phyloP scores from a whole-genome alignment of 2,113 vertebrate species.

The Spizaetus ornatus region DNA sequence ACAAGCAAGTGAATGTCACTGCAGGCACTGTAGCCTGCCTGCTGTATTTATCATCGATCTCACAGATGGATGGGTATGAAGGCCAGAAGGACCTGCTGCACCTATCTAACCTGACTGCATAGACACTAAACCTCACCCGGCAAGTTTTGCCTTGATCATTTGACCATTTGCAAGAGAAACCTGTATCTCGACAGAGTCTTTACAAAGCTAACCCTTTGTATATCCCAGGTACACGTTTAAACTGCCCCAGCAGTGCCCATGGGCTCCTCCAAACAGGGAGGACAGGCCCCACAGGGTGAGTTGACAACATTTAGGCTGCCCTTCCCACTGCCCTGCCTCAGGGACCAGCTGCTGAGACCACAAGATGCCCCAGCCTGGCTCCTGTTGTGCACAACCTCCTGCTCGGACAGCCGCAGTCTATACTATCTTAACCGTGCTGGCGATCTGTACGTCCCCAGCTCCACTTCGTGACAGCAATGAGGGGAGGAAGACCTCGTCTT shows the following conservation, averaged over 20 bases:
- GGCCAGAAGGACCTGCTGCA: neutral
- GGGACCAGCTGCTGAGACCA: neutral
- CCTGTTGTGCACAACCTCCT: neutral
- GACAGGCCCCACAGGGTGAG: fast-evolving
- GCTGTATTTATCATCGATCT: neutral
- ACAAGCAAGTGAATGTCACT: neutral
- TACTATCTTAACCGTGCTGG: neutral
- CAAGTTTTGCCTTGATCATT: fast-evolving
- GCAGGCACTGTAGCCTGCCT: neutral
- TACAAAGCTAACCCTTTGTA: neutral
- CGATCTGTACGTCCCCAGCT: neutral
- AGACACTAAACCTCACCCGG: neutral
- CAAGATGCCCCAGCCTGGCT: fast-evolving
- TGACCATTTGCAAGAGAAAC: neutral
- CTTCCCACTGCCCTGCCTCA: neutral
- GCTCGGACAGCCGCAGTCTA: neutral
- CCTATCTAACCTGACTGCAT: neutral
- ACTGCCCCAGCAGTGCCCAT: neutral
- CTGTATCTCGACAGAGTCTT: neutral
- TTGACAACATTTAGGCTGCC: neutral
- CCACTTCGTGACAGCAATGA: fast-evolving
- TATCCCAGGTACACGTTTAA: neutral
- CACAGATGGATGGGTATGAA: neutral
- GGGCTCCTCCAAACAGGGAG: neutral
- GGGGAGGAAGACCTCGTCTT: neutral